phyloP scores from a whole-genome alignment of 1,140 invertebrate species.

The Drosophila elegans region DNA sequence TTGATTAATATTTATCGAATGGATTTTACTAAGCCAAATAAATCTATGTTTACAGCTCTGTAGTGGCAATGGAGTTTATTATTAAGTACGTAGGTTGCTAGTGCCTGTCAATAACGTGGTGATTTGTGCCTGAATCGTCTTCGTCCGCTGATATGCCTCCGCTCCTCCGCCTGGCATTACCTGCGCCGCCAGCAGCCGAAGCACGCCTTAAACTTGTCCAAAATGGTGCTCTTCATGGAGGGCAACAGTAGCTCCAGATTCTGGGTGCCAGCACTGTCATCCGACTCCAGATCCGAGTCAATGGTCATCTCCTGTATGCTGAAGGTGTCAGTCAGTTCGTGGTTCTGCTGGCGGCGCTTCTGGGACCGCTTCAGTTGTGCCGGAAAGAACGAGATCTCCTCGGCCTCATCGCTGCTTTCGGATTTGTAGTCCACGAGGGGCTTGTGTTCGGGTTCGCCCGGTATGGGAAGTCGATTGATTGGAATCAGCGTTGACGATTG shows the following conservation, averaged over 20 bases:
- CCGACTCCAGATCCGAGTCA: constrained; percentile 78
- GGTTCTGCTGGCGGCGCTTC: constrained; percentile 68
- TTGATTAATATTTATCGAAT: constrained; percentile 50
- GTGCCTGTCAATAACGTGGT: constrained; percentile 78
- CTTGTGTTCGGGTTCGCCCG: constrained; percentile 76
- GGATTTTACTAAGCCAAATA: constrained; percentile 58
- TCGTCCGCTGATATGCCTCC: constrained; percentile 14
- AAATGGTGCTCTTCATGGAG: constrained; percentile 70
- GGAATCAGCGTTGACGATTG: constrained; percentile 81
- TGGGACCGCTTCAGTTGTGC: constrained; percentile 72
- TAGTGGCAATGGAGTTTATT: constrained; percentile 66
- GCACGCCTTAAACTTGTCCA: constrained; percentile 77
- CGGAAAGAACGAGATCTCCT: constrained; percentile 81
- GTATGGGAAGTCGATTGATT: constrained; percentile 79
- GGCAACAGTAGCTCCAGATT: constrained; percentile 80
- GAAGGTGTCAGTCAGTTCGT: constrained; percentile 81
- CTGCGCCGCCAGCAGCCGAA: constrained; percentile 74
- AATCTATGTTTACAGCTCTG: constrained; percentile 51
- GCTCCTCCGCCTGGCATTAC: constrained; percentile 53
- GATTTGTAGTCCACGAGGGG: constrained; percentile 84
- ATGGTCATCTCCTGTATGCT: constrained; percentile 85
- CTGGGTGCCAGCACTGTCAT: constrained; percentile 80
- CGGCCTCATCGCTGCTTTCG: constrained; percentile 81
- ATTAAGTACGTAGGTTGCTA: constrained; percentile 56
- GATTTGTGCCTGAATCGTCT: constrained; percentile 60